Percentiles rank a stretch among this genome's conserved stretches.
Evolutionary conservation across 1,140 invertebrate genomes (phyloP).

Genomic region (Ladona fulva): DNA sequence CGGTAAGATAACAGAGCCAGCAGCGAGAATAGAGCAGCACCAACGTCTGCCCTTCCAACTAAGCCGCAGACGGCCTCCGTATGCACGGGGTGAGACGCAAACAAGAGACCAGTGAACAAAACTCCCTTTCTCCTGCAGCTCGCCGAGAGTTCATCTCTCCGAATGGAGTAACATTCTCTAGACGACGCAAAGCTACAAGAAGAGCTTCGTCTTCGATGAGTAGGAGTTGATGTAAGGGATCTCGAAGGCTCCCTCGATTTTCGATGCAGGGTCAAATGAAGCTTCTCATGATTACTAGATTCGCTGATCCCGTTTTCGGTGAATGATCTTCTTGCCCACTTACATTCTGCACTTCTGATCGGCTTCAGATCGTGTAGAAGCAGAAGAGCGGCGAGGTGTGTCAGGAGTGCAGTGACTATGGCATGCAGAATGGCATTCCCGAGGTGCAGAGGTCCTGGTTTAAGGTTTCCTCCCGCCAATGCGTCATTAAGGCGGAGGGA

Average conservation of each 20-base stretch:
- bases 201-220: too few species aligned
- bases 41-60: constrained; percentile 87
- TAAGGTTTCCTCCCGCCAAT: constrained; percentile 55
- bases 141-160: too few species aligned
- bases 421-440: constrained; percentile 78
- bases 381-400: not conserved
- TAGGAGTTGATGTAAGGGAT: too few species aligned
- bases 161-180: too few species aligned
- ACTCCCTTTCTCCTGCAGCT: not conserved
- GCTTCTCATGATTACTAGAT: too few species aligned
- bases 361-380: not conserved
- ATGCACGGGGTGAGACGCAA: constrained; percentile 93
- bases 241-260: too few species aligned
- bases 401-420: constrained; percentile 64
- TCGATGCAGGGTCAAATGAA: too few species aligned
- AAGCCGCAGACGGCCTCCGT: constrained; percentile 94
- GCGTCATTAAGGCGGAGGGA: constrained; percentile 88
- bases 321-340: too few species aligned
- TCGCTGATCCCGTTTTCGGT: too few species aligned
- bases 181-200: too few species aligned
- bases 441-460: constrained; percentile 73
- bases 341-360: not conserved
- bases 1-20: constrained; percentile 71
- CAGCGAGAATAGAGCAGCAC: constrained; percentile 84
- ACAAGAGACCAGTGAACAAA: constrained; percentile 66